Conservation (phyloP, 2,113 vertebrate species). For the Charina bottae region DNA sequence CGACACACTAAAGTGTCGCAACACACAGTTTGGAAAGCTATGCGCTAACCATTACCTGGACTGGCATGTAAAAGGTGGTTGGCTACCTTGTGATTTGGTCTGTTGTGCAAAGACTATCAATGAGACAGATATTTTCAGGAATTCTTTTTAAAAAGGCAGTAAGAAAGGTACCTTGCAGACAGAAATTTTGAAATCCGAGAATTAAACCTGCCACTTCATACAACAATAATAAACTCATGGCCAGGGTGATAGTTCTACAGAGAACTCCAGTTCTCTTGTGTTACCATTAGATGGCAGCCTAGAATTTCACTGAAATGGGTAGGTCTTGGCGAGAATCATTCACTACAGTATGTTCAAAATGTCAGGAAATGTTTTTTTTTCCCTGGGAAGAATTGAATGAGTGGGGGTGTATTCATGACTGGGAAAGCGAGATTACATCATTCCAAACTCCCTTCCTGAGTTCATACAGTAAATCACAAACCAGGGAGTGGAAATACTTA, state of each 20-base stretch:
- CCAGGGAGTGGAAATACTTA: background rate
- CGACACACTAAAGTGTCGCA: too few species aligned
- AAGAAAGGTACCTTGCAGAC: background rate
- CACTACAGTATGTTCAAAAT: background rate
- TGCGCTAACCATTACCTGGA: background rate
- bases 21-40: too few species aligned
- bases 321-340: background rate
- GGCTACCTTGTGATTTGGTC: background rate
- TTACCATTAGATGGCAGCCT: constrained; percentile 10
- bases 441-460: background rate
- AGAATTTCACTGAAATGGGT: background rate
- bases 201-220: background rate
- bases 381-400: background rate
- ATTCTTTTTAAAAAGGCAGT: background rate
- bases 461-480: background rate
- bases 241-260: background rate
- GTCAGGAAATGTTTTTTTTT: background rate
- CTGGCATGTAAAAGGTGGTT: background rate
- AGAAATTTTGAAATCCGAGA: background rate
- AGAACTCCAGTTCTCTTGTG: background rate
- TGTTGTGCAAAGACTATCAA: background rate
- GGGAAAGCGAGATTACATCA: background rate
- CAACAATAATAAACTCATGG: background rate
- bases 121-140: background rate
- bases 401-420: background rate